Evolutionary conservation across 2,797 vertebrate genomes (phyloP), one percentile per base, ranked within the genome.

Genomic region (Crocidura indochinensis): DNA sequence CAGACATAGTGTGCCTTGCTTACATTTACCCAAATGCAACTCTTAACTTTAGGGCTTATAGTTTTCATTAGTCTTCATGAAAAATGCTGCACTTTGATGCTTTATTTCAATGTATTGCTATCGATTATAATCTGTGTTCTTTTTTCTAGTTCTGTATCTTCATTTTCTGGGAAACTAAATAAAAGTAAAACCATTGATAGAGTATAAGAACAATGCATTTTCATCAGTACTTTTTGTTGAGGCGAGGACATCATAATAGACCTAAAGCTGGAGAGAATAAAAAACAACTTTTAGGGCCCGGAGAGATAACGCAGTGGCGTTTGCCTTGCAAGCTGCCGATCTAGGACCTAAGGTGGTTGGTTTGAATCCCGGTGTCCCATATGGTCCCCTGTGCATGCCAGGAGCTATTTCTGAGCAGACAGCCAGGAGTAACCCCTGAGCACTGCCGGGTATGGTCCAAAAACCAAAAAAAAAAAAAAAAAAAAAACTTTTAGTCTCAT

Each of bases 91-190:
- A 80, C 56, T 10, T 29, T 86, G 27, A 56, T 56, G 46, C 74
- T 91, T 94, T 77, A 65, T 83, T 81, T 92, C 84, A 84, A 67
- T 91, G 49, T 64, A 38, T 60, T 71, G 73, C 51, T 92, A 90
- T 93, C n/a, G 87, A n/a, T 85, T 82, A 51, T 56, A 56, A 44
- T 88, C 62, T 74, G 4, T 82, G 27, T 85, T 82, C 53, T 38
- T 93, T 93, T 84, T 31, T 72, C 19, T 82, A 79, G 69, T 77
- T 20, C 62, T 73, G 0, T 91, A 49, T 81, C 87, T 94, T 67
- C 90, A 56, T 49, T 82, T 89, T 92, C 46, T 71, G 60, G 19
- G 47, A 44, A 93, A 49, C 38, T 78, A n/a, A 20, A 71, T 95
- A 60, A 71, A 94, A 94, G 93, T n/a, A 51, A 75, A 81, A 17